A percentile compares a stretch with the other conserved stretches of the same genome.
These are phyloP conservation scores for Salpingus planirostris DNA, from an alignment of 2,888 invertebrate species.

Conservation along the genomic window DNA sequence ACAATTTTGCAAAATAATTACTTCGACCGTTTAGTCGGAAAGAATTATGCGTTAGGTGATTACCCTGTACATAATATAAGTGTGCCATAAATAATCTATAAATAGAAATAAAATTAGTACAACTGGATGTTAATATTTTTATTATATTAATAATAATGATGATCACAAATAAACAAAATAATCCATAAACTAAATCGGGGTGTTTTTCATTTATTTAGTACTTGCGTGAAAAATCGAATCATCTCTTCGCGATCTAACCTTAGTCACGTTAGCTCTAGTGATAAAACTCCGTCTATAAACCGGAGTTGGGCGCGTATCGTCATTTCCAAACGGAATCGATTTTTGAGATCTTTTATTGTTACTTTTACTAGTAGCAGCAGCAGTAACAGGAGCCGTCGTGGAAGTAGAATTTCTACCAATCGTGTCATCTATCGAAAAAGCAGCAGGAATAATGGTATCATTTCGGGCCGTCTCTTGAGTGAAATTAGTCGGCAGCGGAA, in stretches of 20 bases:
- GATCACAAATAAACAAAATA: not conserved
- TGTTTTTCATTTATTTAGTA: not conserved
- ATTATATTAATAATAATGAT: not conserved
- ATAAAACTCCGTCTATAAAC: conserved; percentile 31
- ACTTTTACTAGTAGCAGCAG: conserved; percentile 9
- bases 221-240: too few relatives aligned
- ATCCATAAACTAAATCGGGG: not conserved
- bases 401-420: conserved; percentile 12
- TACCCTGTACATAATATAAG: too few relatives aligned
- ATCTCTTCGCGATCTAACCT: too few relatives aligned
- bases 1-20: too few relatives aligned
- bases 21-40: too few relatives aligned
- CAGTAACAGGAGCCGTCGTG: conserved; percentile 14
- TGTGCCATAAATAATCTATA: too few relatives aligned
- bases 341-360: conserved; percentile 21
- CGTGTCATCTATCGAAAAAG: too few relatives aligned
- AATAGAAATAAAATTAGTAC: not conserved
- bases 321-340: conserved; percentile 6
- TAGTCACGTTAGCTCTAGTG: conserved; percentile 32
- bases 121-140: not conserved
- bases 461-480: conserved; percentile 21
- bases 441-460: too few relatives aligned
- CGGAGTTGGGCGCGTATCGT: conserved; percentile 9
- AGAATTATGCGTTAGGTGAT: too few relatives aligned
- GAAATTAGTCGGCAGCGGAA: conserved; percentile 35